Evolutionary conservation across 2,888 invertebrate species (phyloP).

Genomic region (Mimachlamys varia): DNA sequence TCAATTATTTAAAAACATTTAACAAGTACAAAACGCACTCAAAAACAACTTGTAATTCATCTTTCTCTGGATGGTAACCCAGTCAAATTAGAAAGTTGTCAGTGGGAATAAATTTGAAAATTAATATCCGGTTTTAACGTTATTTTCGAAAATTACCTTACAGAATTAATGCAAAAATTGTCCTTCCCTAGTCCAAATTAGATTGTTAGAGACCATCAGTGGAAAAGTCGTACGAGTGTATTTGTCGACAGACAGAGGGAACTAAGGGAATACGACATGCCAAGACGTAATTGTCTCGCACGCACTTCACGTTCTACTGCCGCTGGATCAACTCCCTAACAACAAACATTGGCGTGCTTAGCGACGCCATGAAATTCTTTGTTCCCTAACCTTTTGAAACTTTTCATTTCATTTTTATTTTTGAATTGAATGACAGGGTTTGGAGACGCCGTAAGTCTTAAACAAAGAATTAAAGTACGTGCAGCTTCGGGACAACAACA

Average conservation of each 20-base stretch:
- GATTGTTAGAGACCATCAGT: background rate
- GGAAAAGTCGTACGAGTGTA: background rate
- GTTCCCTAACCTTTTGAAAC: background rate
- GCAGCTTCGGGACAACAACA: background rate
- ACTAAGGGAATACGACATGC: background rate
- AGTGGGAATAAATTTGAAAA: background rate
- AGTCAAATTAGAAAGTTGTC: conserved; percentile 27
- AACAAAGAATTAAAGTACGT: background rate
- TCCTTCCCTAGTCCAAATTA: background rate
- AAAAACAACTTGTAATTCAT: background rate
- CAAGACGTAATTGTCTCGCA: background rate
- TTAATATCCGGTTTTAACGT: conserved; percentile 17
- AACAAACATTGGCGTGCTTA: background rate
- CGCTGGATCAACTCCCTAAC: background rate
- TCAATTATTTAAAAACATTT: background rate
- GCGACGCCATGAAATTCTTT: background rate
- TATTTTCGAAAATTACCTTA: conserved; percentile 12
- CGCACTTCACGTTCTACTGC: background rate
- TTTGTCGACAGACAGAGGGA: background rate
- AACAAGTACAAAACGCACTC: background rate
- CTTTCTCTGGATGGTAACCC: background rate
- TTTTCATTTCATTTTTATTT: background rate
- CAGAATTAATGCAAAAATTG: conserved; percentile 27
- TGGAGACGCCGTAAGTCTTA: background rate
- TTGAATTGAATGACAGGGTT: background rate